Conservation (phyloP, 2,797 vertebrate species). For the Corythornis leucogaster region DNA sequence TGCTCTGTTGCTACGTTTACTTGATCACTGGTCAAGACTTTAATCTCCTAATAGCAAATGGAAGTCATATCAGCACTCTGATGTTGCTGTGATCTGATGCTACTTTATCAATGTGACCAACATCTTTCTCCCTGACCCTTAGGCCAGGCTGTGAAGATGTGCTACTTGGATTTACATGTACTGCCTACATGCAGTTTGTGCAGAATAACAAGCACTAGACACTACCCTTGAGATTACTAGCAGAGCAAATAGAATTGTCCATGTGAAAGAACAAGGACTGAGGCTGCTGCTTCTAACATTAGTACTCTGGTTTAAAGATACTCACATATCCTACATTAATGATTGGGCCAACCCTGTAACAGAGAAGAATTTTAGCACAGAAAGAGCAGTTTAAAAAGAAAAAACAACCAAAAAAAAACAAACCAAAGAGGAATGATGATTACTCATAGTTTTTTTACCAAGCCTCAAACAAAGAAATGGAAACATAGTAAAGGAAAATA, state of each 20-base stretch:
- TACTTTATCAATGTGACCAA: neutral
- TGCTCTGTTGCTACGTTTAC: neutral
- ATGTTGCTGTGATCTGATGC: neutral
- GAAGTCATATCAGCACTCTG: neutral
- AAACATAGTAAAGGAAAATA: too few species aligned
- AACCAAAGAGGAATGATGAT: neutral
- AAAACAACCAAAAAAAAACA: too few species aligned
- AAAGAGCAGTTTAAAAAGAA: neutral
- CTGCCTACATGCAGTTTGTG: accelerated
- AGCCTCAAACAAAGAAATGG: neutral
- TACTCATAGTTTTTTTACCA: neutral
- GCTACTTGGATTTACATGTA: neutral
- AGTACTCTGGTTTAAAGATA: neutral
- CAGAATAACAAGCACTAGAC: neutral
- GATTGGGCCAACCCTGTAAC: neutral
- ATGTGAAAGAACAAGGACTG: neutral
- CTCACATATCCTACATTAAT: neutral
- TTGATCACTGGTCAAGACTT: neutral
- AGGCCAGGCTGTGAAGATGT: neutral
- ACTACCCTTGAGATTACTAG: neutral
- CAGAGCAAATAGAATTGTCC: neutral
- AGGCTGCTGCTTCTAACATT: neutral
- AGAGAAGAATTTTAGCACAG: neutral
- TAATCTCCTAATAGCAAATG: neutral
- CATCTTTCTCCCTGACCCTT: neutral